A percentile compares a stretch with the other conserved stretches of the same genome.
These are phyloP conservation scores for Stenodera caucasica DNA, from an alignment of 2,888 invertebrate species.

Conservation along the genomic window DNA sequence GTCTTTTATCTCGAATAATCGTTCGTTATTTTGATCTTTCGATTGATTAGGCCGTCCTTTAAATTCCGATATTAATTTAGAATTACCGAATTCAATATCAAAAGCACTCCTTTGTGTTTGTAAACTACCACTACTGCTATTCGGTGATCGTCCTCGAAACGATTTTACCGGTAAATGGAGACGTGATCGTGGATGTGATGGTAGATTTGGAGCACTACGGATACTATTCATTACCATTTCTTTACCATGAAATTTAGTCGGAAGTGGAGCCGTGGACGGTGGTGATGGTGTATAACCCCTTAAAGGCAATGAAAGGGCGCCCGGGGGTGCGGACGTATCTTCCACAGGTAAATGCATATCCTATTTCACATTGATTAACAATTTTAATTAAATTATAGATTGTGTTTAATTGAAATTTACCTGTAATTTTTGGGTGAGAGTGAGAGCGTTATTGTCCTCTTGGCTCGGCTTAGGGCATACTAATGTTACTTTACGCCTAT, in stretches of 20 bases:
- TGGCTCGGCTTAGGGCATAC: constrained; percentile 63
- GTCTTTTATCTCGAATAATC: constrained; percentile 67
- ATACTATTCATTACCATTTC: constrained; percentile 72
- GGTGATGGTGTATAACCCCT: constrained; percentile 80
- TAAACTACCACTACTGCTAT: constrained; percentile 62
- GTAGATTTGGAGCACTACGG: constrained; percentile 78
- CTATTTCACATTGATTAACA: too few species aligned
- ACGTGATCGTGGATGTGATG: constrained; percentile 67
- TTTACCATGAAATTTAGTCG: constrained; percentile 76
- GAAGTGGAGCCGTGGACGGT: constrained; percentile 81
- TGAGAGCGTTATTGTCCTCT: constrained; percentile 61
- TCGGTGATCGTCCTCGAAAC: constrained; percentile 63
- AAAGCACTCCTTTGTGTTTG: constrained; percentile 48
- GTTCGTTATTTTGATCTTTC: constrained; percentile 61
- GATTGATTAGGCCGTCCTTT: constrained; percentile 59
- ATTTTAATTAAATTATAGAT: constrained; percentile 7
- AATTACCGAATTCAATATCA: constrained; percentile 48
- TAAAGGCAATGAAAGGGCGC: constrained; percentile 63
- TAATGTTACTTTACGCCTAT: constrained; percentile 60
- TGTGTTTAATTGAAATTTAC: constrained; percentile 39
- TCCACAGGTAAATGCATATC: constrained; percentile 66
- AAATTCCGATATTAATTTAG: constrained; percentile 60
- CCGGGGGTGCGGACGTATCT: constrained; percentile 60
- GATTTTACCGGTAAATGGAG: constrained; percentile 73
- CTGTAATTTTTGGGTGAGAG: constrained; percentile 55